Conservation (phyloP, 2,888 invertebrate species). For the Elysia crispata region DNA sequence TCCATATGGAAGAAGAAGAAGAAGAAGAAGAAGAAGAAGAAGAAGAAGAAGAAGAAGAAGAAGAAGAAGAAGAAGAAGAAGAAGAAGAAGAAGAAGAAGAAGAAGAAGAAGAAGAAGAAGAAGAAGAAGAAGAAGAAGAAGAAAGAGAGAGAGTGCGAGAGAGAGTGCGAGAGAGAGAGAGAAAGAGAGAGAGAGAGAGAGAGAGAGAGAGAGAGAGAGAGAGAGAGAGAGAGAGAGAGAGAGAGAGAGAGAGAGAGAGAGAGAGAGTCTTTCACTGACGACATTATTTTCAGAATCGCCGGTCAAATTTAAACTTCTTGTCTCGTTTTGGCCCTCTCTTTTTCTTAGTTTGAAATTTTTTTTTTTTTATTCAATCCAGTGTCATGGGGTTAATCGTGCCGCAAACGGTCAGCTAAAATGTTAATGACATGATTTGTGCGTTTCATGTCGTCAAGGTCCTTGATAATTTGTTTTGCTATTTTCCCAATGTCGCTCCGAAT, state of each 20-base stretch:
- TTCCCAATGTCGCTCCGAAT: neutral
- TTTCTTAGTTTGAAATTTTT: neutral
- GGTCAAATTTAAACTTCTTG: no score
- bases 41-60: no score
- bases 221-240: neutral
- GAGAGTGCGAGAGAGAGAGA: constrained; percentile 22
- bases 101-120: no score
- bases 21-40: no score
- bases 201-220: neutral
- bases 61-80: no score
- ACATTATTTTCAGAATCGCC: neutral
- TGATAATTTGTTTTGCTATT: neutral
- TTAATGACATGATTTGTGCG: neutral
- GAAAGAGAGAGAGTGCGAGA: constrained; percentile 15
- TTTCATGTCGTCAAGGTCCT: constrained; percentile 84
- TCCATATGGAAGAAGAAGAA: no score
- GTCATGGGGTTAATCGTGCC: neutral
- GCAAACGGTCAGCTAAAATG: neutral
- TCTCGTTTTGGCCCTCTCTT: no score
- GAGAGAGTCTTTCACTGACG: neutral
- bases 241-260: constrained; percentile 3
- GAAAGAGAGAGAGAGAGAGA: constrained; percentile 23
- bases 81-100: no score
- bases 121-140: no score
- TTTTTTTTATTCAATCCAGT: neutral